Percentiles rank a stretch among this genome's conserved stretches.
phyloP scores from a whole-genome alignment of 53 echinoderm and acorn worm species.

The Antedon mediterranea region DNA sequence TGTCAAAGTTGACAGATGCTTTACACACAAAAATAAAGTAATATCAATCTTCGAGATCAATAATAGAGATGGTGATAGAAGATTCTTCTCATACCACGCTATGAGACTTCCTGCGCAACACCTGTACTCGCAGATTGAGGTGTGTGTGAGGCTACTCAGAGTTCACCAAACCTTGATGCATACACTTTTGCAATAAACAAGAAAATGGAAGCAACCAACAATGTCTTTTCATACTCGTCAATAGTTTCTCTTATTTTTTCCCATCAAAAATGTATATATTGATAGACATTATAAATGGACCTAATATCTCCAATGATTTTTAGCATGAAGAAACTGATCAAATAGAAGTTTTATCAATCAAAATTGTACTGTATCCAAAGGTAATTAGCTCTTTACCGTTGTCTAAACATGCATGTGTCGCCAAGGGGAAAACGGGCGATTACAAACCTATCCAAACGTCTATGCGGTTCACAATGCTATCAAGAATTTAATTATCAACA shows the following conservation, averaged over 20 bases:
- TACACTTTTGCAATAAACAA: too few relatives aligned
- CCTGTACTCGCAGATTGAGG: not conserved
- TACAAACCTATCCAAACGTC: not conserved
- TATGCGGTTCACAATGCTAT: not conserved
- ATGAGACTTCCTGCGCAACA: not conserved
- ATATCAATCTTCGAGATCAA: not conserved
- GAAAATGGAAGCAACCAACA: too few relatives aligned
- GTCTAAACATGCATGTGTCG: not conserved
- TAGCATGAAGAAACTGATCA: too few relatives aligned
- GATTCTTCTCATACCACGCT: not conserved
- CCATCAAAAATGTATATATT: too few relatives aligned
- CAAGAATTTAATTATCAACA: not conserved
- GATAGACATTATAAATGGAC: too few relatives aligned
- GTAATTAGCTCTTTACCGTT: not conserved
- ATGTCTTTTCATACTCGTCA: too few relatives aligned
- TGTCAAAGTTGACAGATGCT: not conserved
- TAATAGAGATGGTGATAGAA: not conserved
- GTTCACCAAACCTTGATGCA: too few relatives aligned
- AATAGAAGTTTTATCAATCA: not conserved
- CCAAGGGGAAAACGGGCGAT: not conserved
- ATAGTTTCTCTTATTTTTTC: too few relatives aligned
- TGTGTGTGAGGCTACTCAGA: not conserved
- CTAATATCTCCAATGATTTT: too few relatives aligned
- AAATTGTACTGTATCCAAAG: not conserved
- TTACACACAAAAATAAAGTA: not conserved